phyloP scores from a whole-genome alignment of 2,113 vertebrate species.

The Ochotona curzoniae region DNA sequence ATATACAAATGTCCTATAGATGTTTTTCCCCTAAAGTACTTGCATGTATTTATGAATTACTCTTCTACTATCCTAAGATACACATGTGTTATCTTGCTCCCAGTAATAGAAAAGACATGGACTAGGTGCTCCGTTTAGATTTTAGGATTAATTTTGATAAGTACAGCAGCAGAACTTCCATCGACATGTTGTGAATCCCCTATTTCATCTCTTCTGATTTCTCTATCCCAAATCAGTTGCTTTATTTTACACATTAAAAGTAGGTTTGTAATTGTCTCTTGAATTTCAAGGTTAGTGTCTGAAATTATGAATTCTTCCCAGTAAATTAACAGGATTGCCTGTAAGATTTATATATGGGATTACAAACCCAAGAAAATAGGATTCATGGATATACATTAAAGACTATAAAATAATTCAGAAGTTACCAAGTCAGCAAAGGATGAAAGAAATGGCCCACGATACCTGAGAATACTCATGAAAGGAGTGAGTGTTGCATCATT shows the following conservation, averaged over 20 bases:
- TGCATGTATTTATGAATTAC: neutral
- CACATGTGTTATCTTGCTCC: fast-evolving
- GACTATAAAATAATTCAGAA: neutral
- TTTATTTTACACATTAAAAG: neutral
- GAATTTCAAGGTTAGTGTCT: neutral
- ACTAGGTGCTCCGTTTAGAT: neutral
- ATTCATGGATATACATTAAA: neutral
- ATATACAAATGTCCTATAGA: neutral
- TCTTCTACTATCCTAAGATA: neutral
- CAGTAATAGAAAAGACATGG: neutral
- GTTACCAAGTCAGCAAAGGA: neutral
- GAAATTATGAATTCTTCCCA: neutral
- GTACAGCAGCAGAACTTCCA: neutral
- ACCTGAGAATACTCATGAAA: neutral
- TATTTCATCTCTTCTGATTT: neutral
- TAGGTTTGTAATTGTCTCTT: neutral
- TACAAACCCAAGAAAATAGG: neutral
- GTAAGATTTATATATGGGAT: neutral
- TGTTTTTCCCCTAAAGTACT: neutral
- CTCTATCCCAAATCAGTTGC: neutral
- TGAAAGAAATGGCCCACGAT: neutral
- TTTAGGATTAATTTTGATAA: neutral
- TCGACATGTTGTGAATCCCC: neutral
- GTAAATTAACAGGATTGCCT: neutral
- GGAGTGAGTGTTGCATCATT: neutral